Evolutionary conservation across 2,797 vertebrate species (phyloP), one percentile per base, ranked within the genome.

Genomic region (Lagorchestes hirsutus): DNA sequence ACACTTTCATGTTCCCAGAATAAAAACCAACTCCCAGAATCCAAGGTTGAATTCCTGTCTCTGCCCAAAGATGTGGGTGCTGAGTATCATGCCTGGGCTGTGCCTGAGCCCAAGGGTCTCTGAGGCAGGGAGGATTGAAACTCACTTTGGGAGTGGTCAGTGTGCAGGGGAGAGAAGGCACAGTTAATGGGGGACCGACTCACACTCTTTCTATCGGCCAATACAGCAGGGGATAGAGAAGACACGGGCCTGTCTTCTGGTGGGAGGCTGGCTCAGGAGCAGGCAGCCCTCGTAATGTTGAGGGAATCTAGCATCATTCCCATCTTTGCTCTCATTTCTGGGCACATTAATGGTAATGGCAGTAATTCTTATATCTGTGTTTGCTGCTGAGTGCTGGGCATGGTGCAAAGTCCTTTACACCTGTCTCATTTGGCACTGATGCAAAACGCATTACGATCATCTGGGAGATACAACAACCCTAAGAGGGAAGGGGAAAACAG

Each of bases 121-220:
- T 3, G 0, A 8, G n/a, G n/a, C 2, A 9, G 18, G n/a, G 34
- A 67, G 16, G 13, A 74, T 74, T 1, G 0, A 12, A 22, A n/a
- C 62, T 16, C 62, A 18, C 14, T 34, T 40, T 16, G 4, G 14
- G 34, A 82, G 62, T 6, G 16, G 6, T 46, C 9, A 6, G 74
- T 24, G 74, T 82, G 2, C 74, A 46, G 11, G 40, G 18, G 22
- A 24, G 8, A 6, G 22, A 6, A 22, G 59, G 13, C 12, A 9
- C 31, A 34, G 31, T 34, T 34, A 34, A 3, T 0, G 12, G 34
- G 62, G 40, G 34, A 4, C 62, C 18, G 8, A 8, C 18, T 46
- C 18, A 3, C 67, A 6, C 18, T 22, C 6, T 24, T 82, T 40
- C 67, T 18, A 0, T 74, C 9, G 67, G 18, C 16, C 67, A 74